Percentiles rank a stretch among this genome's conserved stretches.
phyloP scores from a whole-genome alignment of 2,888 invertebrate species.

The Conus canariensis region DNA sequence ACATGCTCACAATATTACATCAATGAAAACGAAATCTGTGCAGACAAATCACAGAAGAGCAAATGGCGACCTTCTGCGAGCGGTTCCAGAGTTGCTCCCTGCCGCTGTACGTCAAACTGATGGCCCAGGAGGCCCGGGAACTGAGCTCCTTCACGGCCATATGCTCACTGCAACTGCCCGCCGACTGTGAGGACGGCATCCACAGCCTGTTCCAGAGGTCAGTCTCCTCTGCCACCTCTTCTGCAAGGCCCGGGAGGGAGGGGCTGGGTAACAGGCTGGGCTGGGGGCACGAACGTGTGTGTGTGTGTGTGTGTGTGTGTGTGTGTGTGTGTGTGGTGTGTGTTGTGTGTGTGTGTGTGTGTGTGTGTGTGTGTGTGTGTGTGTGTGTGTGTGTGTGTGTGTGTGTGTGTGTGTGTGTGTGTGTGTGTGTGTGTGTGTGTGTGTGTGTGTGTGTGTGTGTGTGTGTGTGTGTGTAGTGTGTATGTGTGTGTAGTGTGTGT shows the following conservation, averaged over 20 bases:
- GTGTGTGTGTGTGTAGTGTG: background rate
- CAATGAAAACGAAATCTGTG: background rate
- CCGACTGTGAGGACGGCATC: slow-evolving; percentile 60
- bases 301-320: background rate
- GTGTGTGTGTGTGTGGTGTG: background rate
- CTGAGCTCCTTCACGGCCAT: slow-evolving; percentile 58
- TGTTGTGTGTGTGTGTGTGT: too few relatives aligned
- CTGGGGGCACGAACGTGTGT: background rate
- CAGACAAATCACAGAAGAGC: slow-evolving; percentile 62
- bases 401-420: background rate
- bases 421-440: slow-evolving; percentile 10
- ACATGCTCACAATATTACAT: too few relatives aligned
- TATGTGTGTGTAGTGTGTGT: background rate
- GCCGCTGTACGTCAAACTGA: slow-evolving; percentile 69
- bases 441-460: slow-evolving; percentile 18
- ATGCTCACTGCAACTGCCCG: slow-evolving; percentile 54
- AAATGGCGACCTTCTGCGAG: slow-evolving; percentile 60
- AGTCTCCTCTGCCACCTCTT: background rate
- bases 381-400: too few relatives aligned
- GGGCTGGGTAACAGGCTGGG: too few relatives aligned
- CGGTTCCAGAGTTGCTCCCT: slow-evolving; percentile 63
- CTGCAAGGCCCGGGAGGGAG: too few relatives aligned
- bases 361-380: too few relatives aligned
- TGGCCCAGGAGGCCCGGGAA: slow-evolving; percentile 62
- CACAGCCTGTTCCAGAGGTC: slow-evolving; percentile 61